These are phyloP conservation scores for Isaurus tuberculatus DNA, from an alignment of 92 coral and sea anemone genomes.

Conservation along the genomic window DNA sequence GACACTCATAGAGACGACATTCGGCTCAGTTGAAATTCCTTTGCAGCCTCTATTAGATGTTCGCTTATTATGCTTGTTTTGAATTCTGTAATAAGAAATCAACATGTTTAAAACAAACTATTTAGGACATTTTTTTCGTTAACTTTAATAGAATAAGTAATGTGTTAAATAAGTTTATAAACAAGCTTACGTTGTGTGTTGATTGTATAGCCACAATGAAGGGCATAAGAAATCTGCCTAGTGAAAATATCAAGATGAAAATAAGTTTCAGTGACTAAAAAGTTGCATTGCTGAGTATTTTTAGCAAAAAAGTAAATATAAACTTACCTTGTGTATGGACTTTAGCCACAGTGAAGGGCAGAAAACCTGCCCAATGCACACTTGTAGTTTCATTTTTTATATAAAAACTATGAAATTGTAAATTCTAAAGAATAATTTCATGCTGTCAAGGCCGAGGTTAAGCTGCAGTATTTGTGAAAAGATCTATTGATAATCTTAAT, in stretches of 20 bases:
- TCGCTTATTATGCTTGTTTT: background rate
- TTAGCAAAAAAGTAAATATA: background rate
- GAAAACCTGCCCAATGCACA: constrained; percentile 1
- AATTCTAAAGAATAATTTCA: background rate
- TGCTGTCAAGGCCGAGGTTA: constrained; percentile 18
- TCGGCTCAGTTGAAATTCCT: background rate
- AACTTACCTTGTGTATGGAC: constrained; percentile 1
- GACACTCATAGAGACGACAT: background rate
- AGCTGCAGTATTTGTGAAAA: constrained; percentile 24
- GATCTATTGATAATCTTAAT: constrained; percentile 19
- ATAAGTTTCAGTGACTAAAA: background rate
- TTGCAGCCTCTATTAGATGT: background rate
- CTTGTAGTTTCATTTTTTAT: background rate
- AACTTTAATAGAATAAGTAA: background rate
- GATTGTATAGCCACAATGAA: background rate
- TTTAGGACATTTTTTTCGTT: background rate
- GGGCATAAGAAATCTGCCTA: constrained; percentile 1
- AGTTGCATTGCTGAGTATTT: background rate
- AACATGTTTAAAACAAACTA: background rate
- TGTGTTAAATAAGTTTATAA: background rate
- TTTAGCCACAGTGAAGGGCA: background rate
- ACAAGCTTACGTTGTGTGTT: background rate
- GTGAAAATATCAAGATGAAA: background rate
- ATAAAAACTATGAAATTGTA: background rate
- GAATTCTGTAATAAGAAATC: background rate